Conservation (phyloP, 2,888 invertebrate genomes). For the Habroteleia sp. region DNA sequence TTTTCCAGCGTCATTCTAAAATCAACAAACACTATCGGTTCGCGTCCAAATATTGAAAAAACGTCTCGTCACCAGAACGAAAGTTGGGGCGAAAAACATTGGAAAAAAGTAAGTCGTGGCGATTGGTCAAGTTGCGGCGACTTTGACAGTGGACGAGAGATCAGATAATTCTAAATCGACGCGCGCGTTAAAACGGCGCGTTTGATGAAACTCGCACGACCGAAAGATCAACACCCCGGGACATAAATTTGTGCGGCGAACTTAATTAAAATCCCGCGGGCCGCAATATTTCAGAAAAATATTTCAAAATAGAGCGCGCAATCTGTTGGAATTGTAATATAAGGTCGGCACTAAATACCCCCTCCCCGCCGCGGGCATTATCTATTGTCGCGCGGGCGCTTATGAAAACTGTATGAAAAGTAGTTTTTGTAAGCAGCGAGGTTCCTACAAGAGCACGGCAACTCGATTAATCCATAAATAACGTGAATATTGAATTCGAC, state of each 20-base stretch:
- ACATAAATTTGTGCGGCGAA: slow-evolving; percentile 22
- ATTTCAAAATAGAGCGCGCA: slow-evolving; percentile 10
- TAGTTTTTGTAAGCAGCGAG: slow-evolving; percentile 38
- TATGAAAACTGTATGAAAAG: slow-evolving; percentile 53
- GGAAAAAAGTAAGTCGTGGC: too few species aligned
- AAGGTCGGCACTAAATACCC: slow-evolving; percentile 22
- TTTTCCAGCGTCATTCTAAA: too few species aligned
- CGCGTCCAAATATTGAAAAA: too few species aligned
- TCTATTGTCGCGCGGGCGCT: slow-evolving; percentile 44
- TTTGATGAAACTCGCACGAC: not conserved
- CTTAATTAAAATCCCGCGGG: slow-evolving; percentile 20
- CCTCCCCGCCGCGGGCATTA: slow-evolving; percentile 5
- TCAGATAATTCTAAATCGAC: too few species aligned
- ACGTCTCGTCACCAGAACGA: too few species aligned
- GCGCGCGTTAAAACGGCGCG: not conserved
- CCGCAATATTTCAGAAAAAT: slow-evolving; percentile 22
- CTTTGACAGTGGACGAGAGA: too few species aligned
- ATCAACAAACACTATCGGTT: too few species aligned
- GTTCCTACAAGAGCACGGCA: slow-evolving; percentile 37
- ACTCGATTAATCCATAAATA: slow-evolving; percentile 57
- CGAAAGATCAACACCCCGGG: slow-evolving; percentile 14
- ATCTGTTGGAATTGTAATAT: slow-evolving; percentile 22
- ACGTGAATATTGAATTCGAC: slow-evolving; percentile 55
- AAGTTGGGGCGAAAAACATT: too few species aligned
- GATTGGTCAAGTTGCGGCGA: too few species aligned